Evolutionary conservation across 2,888 invertebrate species (phyloP), one percentile per base, ranked within the genome.

Genomic region (Beris morrisii): DNA sequence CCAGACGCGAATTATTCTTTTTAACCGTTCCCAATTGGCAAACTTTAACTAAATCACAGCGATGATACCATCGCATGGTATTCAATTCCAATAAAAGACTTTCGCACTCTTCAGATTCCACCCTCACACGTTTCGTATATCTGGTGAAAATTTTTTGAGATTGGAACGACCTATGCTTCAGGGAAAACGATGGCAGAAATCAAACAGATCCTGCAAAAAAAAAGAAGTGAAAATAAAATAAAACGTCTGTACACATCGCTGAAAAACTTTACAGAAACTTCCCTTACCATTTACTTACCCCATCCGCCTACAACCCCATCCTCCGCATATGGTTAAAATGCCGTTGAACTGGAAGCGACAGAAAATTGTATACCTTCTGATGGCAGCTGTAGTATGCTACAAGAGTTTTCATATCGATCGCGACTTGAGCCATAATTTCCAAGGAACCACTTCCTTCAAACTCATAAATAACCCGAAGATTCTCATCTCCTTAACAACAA

Each of bases 401-500:
- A 52, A 61, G 61, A 50, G 52, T 66, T 68, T 68, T 66, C 68
- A 68, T 68, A 68, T 68, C 68, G 68, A 68, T 68, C 68, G 68
- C 66, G 68, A 68, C 68, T 68, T 68, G 68, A 68, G 66, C 68
- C 68, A 68, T 68, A 68, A 68, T 68, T 65, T 68, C 66, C 64
- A 50, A 55, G 64, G 66, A 68, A 58, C 68, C 66, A 68, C 68
- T 68, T 68, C 68, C 68, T 68, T 68, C 68, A 68, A 68, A 68
- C 66, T 68, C 68, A 68, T 68, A 68, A 68, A 68, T 68, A 68
- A 68, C 68, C 57, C 68, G 64, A 68, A 68, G 68, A 68, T 68
- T 68, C 68, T 68, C 68, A 68, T 68, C 68, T 68, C 63, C 68
- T 66, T 66, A 68, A 68, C 68, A 68, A 68, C 68, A 68, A 68